phyloP scores from a whole-genome alignment of 2,797 vertebrate genomes.

The Etheostoma perlongum region DNA sequence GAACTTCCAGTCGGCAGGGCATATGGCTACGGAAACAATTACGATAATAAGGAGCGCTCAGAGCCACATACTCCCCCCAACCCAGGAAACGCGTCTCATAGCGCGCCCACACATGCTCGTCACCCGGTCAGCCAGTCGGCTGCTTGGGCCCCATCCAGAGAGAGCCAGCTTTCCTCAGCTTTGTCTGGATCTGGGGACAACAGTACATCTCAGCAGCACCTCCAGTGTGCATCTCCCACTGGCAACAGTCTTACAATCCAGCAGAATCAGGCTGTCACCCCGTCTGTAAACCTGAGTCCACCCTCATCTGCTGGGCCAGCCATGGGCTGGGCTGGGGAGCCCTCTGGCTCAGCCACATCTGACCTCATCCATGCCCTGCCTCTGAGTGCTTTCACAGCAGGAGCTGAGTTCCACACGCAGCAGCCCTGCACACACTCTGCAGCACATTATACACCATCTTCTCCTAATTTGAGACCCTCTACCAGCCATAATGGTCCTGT shows the following conservation, averaged over 20 bases:
- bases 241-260: conserved; percentile 64
- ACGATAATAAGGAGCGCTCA: conserved; percentile 78
- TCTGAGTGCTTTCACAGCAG: conserved; percentile 74
- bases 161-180: conserved; percentile 51
- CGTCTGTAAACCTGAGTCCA: conserved; percentile 60
- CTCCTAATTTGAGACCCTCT: conserved; percentile 46
- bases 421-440: conserved; percentile 55
- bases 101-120: conserved; percentile 54
- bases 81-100: conserved; percentile 62
- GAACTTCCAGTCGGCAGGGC: conserved; percentile 67
- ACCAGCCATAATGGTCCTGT: conserved; percentile 58
- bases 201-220: conserved; percentile 59
- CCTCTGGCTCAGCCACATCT: conserved; percentile 41
- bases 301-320: conserved; percentile 55
- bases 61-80: conserved; percentile 49
- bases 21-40: conserved; percentile 77
- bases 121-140: conserved; percentile 62
- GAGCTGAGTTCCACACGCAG: conserved; percentile 62
- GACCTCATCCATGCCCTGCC: conserved; percentile 72
- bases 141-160: conserved; percentile 67
- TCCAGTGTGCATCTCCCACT: conserved; percentile 65
- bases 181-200: conserved; percentile 34
- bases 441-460: conserved; percentile 37
- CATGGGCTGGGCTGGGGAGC: conserved; percentile 55
- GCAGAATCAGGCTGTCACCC: conserved; percentile 29